Percentiles rank a stretch among this genome's conserved stretches.
Evolutionary conservation across 2,113 vertebrate species (phyloP).

Genomic region (Gnathonemus echidnorhynchus): DNA sequence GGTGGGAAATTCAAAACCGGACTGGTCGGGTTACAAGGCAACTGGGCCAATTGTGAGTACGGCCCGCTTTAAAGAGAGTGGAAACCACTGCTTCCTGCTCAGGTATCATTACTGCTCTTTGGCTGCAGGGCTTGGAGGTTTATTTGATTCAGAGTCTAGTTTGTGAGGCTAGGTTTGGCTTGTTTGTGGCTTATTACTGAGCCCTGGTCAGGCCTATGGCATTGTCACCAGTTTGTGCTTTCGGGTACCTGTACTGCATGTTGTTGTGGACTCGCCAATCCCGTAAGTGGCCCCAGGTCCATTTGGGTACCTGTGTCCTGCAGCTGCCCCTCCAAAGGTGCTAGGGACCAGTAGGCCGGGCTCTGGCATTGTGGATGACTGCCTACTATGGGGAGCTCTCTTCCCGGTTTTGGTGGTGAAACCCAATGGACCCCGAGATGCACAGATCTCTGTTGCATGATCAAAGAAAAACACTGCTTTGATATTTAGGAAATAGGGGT

Average conservation of each 20-base stretch:
- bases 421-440: neutral
- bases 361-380: neutral
- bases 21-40: neutral
- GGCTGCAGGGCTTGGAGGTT: neutral
- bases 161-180: no score
- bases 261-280: neutral
- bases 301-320: neutral
- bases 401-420: neutral
- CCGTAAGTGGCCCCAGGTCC: neutral
- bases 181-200: no score
- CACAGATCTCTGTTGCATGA: neutral
- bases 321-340: neutral
- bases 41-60: neutral
- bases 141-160: neutral
- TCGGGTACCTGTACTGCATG: neutral
- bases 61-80: neutral
- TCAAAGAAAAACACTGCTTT: no score
- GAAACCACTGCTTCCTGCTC: neutral
- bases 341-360: neutral
- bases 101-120: neutral
- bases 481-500: no score
- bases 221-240: neutral
- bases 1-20: neutral
- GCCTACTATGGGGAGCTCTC: neutral
- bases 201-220: neutral